phyloP scores from a whole-genome alignment of 2,888 invertebrate genomes.

The Sycophila texana region DNA sequence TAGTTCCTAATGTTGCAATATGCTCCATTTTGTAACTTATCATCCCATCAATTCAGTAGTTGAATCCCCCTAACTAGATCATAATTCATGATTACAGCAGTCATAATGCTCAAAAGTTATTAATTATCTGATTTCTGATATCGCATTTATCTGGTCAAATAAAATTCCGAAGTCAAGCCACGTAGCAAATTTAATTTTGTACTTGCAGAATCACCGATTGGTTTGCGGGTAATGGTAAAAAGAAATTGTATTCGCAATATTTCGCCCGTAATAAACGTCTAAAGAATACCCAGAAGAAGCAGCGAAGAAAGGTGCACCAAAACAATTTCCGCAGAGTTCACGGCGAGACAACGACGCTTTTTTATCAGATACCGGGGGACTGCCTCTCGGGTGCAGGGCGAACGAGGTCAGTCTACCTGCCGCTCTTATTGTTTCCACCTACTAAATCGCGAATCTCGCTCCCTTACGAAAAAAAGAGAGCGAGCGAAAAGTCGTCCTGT shows the following conservation, averaged over 20 bases:
- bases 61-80: neutral
- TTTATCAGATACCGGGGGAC: slow-evolving; percentile 1
- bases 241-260: neutral
- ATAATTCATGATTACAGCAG: slow-evolving; percentile 5
- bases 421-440: slow-evolving; percentile 28
- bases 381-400: neutral
- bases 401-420: slow-evolving; percentile 32
- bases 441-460: slow-evolving; percentile 17
- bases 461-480: neutral
- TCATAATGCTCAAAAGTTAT: slow-evolving; percentile 9
- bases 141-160: neutral
- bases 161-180: too few species aligned
- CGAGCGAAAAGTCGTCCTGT: slow-evolving; percentile 45
- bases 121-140: slow-evolving; percentile 27
- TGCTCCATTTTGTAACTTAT: neutral
- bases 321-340: neutral
- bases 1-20: slow-evolving; percentile 1
- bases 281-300: too few species aligned
- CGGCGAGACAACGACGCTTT: slow-evolving; percentile 1
- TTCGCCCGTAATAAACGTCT: too few species aligned
- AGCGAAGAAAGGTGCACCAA: too few species aligned
- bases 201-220: neutral
- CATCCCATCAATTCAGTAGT: neutral
- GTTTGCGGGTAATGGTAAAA: neutral
- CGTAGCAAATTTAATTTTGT: neutral